Percentiles rank a stretch among this genome's conserved stretches.
Conservation (phyloP, 2,113 vertebrate genomes). For the Sitta europaea region DNA sequence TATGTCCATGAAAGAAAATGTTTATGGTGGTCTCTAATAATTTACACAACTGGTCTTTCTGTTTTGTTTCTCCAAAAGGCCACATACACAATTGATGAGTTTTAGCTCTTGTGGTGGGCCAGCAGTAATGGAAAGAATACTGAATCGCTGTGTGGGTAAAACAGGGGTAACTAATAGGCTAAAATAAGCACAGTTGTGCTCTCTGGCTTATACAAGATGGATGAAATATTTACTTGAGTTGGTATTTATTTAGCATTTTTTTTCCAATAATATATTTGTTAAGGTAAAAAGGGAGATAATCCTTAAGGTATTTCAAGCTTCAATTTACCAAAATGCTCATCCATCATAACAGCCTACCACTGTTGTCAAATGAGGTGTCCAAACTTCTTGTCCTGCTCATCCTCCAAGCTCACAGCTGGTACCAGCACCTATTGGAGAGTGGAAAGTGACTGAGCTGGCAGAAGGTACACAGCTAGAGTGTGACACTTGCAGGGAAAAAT, state of each 20-base stretch:
- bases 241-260: not conserved
- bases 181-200: conserved; percentile 26
- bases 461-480: not conserved
- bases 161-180: not conserved
- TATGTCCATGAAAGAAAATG: not conserved
- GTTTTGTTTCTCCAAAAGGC: not conserved
- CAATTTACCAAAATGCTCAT: not conserved
- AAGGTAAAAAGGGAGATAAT: not conserved
- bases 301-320: not conserved
- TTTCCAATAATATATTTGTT: not conserved
- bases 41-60: not conserved
- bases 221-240: not conserved
- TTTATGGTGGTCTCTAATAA: not conserved
- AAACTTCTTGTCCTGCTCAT: not conserved
- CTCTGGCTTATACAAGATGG: not conserved
- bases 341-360: not conserved
- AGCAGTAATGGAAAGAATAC: not conserved
- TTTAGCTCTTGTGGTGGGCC: not conserved
- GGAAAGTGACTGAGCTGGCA: not conserved
- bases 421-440: not conserved
- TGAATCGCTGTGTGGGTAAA: not conserved
- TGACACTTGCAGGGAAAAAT: not conserved
- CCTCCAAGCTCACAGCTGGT: not conserved
- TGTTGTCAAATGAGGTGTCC: not conserved
- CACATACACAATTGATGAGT: not conserved